These are phyloP conservation scores for Castor canadensis DNA, from an alignment of 2,113 vertebrate species.

Conservation along the genomic window DNA sequence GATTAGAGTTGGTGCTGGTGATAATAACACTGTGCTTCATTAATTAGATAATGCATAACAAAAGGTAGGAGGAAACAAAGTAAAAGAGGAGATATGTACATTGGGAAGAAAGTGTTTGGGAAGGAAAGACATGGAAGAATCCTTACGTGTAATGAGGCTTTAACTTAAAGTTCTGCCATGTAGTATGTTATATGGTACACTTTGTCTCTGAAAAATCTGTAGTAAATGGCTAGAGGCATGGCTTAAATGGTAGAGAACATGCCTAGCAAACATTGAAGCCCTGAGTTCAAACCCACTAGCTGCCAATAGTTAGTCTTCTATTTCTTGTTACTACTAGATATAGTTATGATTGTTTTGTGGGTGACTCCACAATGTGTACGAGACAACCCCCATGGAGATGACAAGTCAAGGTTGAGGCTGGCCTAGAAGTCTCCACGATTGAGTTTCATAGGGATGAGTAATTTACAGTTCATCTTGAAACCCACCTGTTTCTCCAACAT, in stretches of 20 bases:
- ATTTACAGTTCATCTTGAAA: background rate
- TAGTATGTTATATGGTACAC: background rate
- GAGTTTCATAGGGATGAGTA: background rate
- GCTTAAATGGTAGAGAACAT: too few species aligned
- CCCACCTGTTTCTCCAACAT: background rate
- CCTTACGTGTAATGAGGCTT: background rate
- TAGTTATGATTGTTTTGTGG: background rate
- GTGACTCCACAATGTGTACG: background rate
- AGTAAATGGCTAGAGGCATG: too few species aligned
- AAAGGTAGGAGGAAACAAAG: background rate
- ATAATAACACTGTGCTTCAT: background rate
- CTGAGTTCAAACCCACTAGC: too few species aligned
- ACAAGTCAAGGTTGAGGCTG: background rate
- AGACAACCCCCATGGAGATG: background rate
- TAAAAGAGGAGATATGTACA: background rate
- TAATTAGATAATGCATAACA: background rate
- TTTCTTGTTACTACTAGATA: background rate
- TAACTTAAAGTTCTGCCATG: background rate
- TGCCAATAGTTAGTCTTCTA: too few species aligned
- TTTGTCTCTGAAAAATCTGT: background rate
- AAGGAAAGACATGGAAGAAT: background rate
- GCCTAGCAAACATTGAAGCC: too few species aligned
- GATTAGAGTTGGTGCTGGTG: background rate
- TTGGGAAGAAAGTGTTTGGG: background rate
- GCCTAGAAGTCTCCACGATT: background rate